A percentile compares a stretch with the other conserved stretches of the same genome.
These are phyloP conservation scores for Ptychoptera contaminata DNA, from an alignment of 2,888 invertebrate species.

Conservation along the genomic window DNA sequence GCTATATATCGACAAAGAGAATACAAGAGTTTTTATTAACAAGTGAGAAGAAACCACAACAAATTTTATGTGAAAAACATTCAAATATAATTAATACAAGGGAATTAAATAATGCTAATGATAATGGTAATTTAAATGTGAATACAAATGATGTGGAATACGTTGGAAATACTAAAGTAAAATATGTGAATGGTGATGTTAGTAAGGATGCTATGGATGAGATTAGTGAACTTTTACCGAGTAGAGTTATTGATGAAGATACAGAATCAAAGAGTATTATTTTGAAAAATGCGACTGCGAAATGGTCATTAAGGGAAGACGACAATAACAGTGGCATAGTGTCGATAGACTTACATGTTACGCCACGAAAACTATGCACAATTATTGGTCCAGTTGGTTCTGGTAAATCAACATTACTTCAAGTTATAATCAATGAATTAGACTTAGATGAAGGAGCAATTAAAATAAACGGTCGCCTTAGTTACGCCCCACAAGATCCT, in stretches of 20 bases:
- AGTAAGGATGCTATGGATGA: constrained; percentile 6
- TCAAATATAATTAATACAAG: neutral
- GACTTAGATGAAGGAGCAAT: constrained; percentile 41
- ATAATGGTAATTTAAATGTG: neutral
- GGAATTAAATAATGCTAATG: neutral
- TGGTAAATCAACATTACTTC: constrained; percentile 56
- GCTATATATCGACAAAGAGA: constrained; percentile 53
- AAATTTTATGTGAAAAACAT: neutral
- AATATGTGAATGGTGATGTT: constrained; percentile 7
- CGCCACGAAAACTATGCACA: constrained; percentile 32
- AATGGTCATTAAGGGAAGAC: constrained; percentile 5
- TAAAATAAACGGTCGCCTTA: constrained; percentile 43
- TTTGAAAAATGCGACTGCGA: constrained; percentile 7
- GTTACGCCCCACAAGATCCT: constrained; percentile 69
- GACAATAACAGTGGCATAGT: constrained; percentile 5
- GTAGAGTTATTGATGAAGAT: constrained; percentile 4
- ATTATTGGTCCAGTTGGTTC: constrained; percentile 60
- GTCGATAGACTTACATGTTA: constrained; percentile 8
- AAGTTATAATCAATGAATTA: constrained; percentile 58
- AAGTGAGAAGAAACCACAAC: constrained; percentile 16
- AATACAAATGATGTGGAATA: constrained; percentile 9
- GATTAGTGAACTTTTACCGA: neutral
- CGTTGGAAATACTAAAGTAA: constrained; percentile 6
- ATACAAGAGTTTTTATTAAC: constrained; percentile 46
- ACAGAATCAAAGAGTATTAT: constrained; percentile 5